Evolutionary conservation across 2,797 vertebrate species (phyloP), one percentile per base, ranked within the genome.

Genomic region (Mormyrus hasselquistii): DNA sequence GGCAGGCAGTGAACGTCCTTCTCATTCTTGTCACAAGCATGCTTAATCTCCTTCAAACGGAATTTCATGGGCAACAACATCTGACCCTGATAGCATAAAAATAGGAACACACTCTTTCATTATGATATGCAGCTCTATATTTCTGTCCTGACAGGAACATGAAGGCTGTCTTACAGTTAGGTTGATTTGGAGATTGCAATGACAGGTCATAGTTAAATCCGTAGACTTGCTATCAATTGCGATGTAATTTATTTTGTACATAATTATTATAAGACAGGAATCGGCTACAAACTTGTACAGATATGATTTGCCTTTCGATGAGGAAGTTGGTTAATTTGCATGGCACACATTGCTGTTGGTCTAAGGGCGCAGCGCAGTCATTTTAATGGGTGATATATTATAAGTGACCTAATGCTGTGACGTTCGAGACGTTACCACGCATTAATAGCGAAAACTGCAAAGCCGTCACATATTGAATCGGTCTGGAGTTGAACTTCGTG

Each of bases 401-500:
- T 49, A 53, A 88, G 73, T 53, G 69, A 59, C 84, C 84, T 34
- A 38, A 83, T n/a, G 19, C 22, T 8, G 49, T 38, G 73, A 57
- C 50, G 53, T 84, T 44, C 25, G 25, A 73, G 22, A 47, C 41
- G 41, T 62, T 84, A 85, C 79, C 44, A 84, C 38, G 25, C 79
- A 44, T 85, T 84, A 49, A 34, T n/a, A 9, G 83, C 91, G 88
- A 89, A 89, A 87, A 89, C 89, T 92, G 94, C 90, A 89, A 38
- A 34, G 90, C 4, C 73, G 83, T 88, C 65, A 79, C 86, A 44
- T 84, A 47, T 49, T 44, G 53, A 86, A 76, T 90, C 84, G 59
- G 44, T 88, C 53, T 10, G 92, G 76, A 93, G 87, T 92, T 91
- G 93, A 95, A 95, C 95, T 95, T 95, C 94, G 93, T 91, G 89